Percentiles rank a stretch among this genome's conserved stretches.
These are phyloP conservation scores for Acholoe squamosa DNA, from an alignment of 2,888 invertebrate species.

Conservation along the genomic window DNA sequence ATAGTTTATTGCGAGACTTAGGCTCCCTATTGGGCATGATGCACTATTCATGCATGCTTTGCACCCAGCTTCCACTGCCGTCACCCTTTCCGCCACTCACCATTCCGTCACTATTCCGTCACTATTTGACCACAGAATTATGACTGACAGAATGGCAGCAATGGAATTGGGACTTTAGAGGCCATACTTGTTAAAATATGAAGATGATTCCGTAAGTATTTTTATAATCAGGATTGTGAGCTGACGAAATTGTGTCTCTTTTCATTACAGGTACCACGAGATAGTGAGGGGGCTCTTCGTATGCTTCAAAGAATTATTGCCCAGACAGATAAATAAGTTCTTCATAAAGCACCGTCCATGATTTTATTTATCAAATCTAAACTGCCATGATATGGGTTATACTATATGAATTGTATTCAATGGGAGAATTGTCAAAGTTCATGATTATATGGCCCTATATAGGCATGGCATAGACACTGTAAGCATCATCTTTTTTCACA, in stretches of 20 bases:
- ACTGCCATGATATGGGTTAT: no score
- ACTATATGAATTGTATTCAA: no score
- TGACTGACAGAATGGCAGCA: neutral
- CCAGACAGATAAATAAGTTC: constrained; percentile 51
- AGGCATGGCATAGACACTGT: no score
- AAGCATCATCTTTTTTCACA: no score
- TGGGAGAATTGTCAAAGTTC: no score
- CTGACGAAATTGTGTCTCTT: neutral
- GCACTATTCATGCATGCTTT: no score
- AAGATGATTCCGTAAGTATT: neutral
- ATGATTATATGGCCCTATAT: no score
- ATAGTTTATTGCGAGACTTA: no score
- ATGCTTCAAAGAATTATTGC: constrained; percentile 51
- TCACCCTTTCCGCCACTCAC: neutral
- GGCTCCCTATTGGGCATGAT: no score
- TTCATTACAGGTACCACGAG: constrained; percentile 46
- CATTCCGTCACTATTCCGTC: neutral
- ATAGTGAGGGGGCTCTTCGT: neutral
- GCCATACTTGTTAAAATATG: neutral
- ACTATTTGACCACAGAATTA: neutral
- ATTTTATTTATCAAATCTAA: no score
- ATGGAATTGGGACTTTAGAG: neutral
- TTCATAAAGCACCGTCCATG: no score
- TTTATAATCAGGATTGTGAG: neutral
- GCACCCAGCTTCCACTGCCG: neutral